These are phyloP conservation scores for Diadegma fenestrale DNA, from an alignment of 2,888 invertebrate species.

Conservation along the genomic window DNA sequence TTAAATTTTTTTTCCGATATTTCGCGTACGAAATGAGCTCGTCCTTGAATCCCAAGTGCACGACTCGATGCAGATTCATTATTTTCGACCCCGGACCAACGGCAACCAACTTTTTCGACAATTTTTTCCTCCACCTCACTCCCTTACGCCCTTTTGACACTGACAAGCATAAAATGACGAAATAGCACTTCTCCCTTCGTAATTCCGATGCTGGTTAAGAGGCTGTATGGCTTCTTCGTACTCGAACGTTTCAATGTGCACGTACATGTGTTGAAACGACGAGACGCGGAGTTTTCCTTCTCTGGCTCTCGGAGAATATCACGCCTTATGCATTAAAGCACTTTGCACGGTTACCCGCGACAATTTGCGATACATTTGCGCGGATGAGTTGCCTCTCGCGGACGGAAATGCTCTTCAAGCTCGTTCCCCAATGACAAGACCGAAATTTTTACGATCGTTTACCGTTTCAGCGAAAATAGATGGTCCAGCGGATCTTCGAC, in stretches of 20 bases:
- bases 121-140: not conserved
- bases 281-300: conserved; percentile 66
- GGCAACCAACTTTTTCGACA: not conserved
- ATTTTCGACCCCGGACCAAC: too few relatives aligned
- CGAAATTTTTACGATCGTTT: not conserved
- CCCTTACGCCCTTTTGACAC: conserved; percentile 1
- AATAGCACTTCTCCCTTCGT: conserved; percentile 79
- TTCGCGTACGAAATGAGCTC: not conserved
- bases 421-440: conserved; percentile 9
- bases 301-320: conserved; percentile 64
- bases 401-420: conserved; percentile 29
- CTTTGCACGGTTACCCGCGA: conserved; percentile 77
- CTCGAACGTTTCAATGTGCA: conserved; percentile 52
- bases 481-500: not conserved
- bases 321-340: conserved; percentile 83
- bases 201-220: conserved; percentile 73
- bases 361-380: conserved; percentile 85
- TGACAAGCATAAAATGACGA: conserved; percentile 70
- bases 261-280: conserved; percentile 9
- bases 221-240: conserved; percentile 69
- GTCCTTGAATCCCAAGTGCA: not conserved
- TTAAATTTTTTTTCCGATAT: not conserved
- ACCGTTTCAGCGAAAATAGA: not conserved
- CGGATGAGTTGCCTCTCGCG: conserved; percentile 68
- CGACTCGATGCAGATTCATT: not conserved